Evolutionary conservation across 2,113 vertebrate genomes (phyloP), one percentile per base, ranked within the genome.

Genomic region (Pangasianodon hypophthalmus): DNA sequence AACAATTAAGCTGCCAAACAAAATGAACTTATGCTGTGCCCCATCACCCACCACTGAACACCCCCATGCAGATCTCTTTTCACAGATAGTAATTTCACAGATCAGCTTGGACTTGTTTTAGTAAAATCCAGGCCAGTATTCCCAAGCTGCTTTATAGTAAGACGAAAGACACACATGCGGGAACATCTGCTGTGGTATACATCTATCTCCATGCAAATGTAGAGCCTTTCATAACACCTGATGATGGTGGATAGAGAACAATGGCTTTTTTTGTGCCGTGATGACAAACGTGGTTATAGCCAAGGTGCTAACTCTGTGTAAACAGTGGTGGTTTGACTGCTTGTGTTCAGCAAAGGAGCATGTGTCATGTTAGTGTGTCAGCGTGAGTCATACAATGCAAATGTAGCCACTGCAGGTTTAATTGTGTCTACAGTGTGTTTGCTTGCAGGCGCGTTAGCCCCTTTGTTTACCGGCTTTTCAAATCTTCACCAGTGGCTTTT

Each of bases 181-280:
- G 60, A 67, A 6, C 75, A 88, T 37, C 87, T 88, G 80, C 80
- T 71, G 50, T 44, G 29, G 32, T 18, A 67, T 50, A 50, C 58
- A 37, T 24, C 29, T 94, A 92, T 93, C 37, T 58, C 86, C 92
- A 93, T 92, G 92, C 93, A 92, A 92, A 94, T 93, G 93, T 92
- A 13, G 6, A 67, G 56, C 32, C 29, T 29, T 82, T 50, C 11
- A 69, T 54, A 69, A 41, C 80, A 88, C 87, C 62, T 88, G 46
- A 88, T 82, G 48, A 60, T 80, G 46, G 73, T 62, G 13, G 56
- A 29, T 46, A 14, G 11, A 46, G 71, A 81, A 89, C 62, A 82
- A 83, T 82, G 29, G 24, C 26, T 82, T n/a, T 46, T 46, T 46
- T 54, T 82, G 77, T 75, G 82, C 46, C 0, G 37, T 48, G 37